These are phyloP conservation scores for Entomobrya multifasciata DNA, from an alignment of 2,888 invertebrate species.

Conservation along the genomic window DNA sequence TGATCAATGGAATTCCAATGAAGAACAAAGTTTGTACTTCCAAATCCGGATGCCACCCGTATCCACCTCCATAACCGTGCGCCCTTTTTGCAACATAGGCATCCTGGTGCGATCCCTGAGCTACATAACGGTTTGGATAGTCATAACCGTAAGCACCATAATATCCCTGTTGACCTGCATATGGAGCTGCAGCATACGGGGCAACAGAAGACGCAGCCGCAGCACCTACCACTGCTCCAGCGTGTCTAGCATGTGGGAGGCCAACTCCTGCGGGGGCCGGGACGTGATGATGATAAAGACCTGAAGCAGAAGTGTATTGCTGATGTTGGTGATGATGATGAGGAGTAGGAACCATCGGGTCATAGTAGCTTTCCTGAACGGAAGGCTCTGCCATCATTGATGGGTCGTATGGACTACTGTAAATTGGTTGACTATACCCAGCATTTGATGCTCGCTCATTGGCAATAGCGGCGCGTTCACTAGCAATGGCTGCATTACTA, in stretches of 20 bases:
- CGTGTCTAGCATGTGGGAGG: neutral
- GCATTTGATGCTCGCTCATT: constrained; percentile 24
- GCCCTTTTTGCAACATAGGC: constrained; percentile 54
- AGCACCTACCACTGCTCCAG: neutral
- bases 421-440: constrained; percentile 59
- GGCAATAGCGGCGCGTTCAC: constrained; percentile 34
- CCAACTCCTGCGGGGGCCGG: constrained; percentile 23
- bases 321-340: constrained; percentile 43
- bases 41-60: constrained; percentile 69
- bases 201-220: constrained; percentile 37
- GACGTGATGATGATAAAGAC: constrained; percentile 43
- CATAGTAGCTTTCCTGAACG: constrained; percentile 47
- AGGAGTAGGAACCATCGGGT: constrained; percentile 1
- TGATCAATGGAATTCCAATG: constrained; percentile 70
- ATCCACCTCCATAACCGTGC: constrained; percentile 58
- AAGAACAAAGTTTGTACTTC: constrained; percentile 71
- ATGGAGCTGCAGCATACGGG: constrained; percentile 39
- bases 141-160: constrained; percentile 48
- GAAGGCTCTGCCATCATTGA: constrained; percentile 16
- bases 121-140: constrained; percentile 38
- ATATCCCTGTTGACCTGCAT: constrained; percentile 11
- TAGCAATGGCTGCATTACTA: constrained; percentile 25
- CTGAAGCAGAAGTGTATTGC: constrained; percentile 27
- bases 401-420: constrained; percentile 56
- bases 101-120: constrained; percentile 61